Evolutionary conservation across 2,113 vertebrate genomes (phyloP).

Genomic region (Opisthocomus hoazin): DNA sequence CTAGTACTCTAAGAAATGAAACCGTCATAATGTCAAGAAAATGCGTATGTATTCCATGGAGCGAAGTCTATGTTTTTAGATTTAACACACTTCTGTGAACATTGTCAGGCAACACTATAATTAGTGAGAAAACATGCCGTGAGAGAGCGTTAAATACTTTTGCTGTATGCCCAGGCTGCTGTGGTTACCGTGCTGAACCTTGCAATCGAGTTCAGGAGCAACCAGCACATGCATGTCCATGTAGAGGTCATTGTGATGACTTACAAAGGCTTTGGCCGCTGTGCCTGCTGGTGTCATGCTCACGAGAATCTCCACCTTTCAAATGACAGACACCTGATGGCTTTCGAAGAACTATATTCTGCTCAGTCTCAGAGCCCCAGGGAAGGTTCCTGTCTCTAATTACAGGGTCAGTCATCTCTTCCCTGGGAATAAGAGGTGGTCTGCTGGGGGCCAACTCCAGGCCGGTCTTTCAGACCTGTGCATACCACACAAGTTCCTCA

Average conservation of each 20-base stretch:
- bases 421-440: not conserved
- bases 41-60: not conserved
- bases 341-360: not conserved
- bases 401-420: not conserved
- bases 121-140: not conserved
- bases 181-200: conserved; percentile 29
- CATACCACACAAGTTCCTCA: accelerated
- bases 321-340: not conserved
- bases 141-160: not conserved
- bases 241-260: conserved; percentile 71
- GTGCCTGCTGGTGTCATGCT: conserved; percentile 71
- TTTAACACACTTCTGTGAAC: not conserved
- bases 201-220: conserved; percentile 74
- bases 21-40: not conserved
- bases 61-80: not conserved
- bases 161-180: not conserved
- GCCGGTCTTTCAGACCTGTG: not conserved
- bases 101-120: not conserved
- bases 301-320: conserved; percentile 72
- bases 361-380: not conserved
- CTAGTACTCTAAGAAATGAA: not conserved
- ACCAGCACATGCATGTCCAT: conserved; percentile 70
- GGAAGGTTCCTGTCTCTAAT: not conserved
- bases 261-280: conserved; percentile 72
- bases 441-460: not conserved